Percentiles rank a stretch among this genome's conserved stretches.
These are phyloP conservation scores for Eunapius fragilis DNA, from an alignment of 37 sponge, comb jelly and placozoan genomes.

Conservation along the genomic window DNA sequence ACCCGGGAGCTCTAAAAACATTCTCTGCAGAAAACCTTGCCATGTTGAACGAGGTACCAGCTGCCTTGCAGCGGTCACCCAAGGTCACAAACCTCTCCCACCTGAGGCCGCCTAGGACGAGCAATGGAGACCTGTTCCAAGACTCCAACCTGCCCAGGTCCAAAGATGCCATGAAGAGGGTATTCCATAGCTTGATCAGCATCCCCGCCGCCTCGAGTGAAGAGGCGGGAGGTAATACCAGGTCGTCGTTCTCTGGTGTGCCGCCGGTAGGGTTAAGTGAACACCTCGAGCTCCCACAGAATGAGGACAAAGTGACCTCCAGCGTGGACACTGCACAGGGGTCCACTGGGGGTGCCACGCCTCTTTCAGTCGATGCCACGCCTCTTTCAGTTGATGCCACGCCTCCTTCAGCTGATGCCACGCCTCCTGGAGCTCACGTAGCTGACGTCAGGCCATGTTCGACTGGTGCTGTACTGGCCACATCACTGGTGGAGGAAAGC, in stretches of 20 bases:
- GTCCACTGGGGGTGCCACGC: neutral
- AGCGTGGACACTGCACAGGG: neutral
- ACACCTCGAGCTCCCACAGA: neutral
- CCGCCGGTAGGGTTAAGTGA: neutral
- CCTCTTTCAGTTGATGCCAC: neutral
- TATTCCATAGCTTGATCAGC: neutral
- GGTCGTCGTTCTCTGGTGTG: neutral
- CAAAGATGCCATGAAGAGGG: neutral
- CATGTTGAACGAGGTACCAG: neutral
- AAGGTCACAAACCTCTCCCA: neutral
- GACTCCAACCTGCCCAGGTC: neutral
- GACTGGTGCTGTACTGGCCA: neutral
- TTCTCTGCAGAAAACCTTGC: neutral
- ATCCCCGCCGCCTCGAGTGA: neutral
- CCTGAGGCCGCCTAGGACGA: neutral
- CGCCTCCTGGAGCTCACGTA: neutral
- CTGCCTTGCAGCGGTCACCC: neutral
- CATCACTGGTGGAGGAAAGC: no score
- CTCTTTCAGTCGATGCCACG: neutral
- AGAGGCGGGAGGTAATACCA: neutral
- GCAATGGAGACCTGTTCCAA: neutral
- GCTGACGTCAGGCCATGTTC: neutral
- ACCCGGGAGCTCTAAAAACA: neutral
- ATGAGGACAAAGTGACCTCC: neutral
- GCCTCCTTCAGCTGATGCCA: neutral